phyloP scores from a whole-genome alignment of 2,113 vertebrate species.

The Pimephales promelas region DNA sequence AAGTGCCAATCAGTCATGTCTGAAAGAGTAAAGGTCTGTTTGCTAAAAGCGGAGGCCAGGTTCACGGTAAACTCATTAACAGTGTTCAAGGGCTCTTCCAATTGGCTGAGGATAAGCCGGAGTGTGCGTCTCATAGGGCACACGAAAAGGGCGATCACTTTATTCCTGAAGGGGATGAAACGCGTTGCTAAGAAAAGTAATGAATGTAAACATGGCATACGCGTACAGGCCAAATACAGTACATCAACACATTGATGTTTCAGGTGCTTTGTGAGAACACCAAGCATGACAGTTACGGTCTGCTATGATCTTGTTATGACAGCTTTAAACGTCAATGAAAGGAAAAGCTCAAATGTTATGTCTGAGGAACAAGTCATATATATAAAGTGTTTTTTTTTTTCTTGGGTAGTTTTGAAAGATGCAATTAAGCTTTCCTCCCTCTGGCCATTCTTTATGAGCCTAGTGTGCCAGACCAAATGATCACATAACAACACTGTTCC shows the following conservation, averaged over 20 bases:
- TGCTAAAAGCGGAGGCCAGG: constrained; percentile 44
- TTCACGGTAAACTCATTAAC: constrained; percentile 24
- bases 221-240: constrained; percentile 52
- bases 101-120: constrained; percentile 38
- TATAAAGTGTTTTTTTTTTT: constrained; percentile 28
- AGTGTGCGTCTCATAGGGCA: constrained; percentile 8
- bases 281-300: constrained; percentile 57
- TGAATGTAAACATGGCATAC: constrained; percentile 30
- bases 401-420: background rate
- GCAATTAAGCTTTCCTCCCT: constrained; percentile 44
- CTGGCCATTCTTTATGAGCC: constrained; percentile 17
- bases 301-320: constrained; percentile 26
- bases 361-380: constrained; percentile 5
- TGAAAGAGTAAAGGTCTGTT: constrained; percentile 68
- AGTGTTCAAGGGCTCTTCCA: constrained; percentile 49
- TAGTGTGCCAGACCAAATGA: background rate
- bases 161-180: background rate
- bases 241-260: constrained; percentile 56
- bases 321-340: background rate
- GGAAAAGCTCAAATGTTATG: constrained; percentile 14
- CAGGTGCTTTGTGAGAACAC: constrained; percentile 50
- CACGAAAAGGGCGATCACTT: background rate
- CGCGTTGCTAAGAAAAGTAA: constrained; percentile 62
- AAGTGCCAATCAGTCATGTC: constrained; percentile 62
- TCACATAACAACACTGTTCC: background rate